phyloP scores from a whole-genome alignment of 1,140 invertebrate genomes.

The Drosophila serrata region DNA sequence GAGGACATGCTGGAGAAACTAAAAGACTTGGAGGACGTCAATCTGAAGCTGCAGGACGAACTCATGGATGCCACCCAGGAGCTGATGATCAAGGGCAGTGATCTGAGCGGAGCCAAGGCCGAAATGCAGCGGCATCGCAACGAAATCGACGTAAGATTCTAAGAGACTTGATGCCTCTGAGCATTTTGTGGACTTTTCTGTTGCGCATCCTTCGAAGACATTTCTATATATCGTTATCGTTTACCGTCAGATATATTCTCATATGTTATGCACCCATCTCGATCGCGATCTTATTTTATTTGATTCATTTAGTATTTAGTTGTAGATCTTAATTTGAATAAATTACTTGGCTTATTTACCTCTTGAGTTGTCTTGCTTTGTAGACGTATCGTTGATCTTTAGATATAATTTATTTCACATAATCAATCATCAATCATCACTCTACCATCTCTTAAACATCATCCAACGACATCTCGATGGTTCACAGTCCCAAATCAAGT shows the following conservation, averaged over 20 bases:
- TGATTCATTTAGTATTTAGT: slow-evolving; percentile 54
- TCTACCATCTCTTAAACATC: slow-evolving; percentile 36
- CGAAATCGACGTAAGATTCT: slow-evolving; percentile 86
- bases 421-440: slow-evolving; percentile 45
- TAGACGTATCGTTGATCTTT: slow-evolving; percentile 14
- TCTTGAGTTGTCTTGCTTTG: slow-evolving; percentile 31
- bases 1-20: slow-evolving; percentile 86
- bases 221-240: slow-evolving; percentile 76
- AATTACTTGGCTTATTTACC: slow-evolving; percentile 54
- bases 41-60: slow-evolving; percentile 86
- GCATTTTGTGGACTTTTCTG: slow-evolving; percentile 41
- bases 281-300: slow-evolving; percentile 51
- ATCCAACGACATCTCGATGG: slow-evolving; percentile 60
- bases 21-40: slow-evolving; percentile 86
- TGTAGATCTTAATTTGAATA: slow-evolving; percentile 49
- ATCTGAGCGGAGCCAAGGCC: slow-evolving; percentile 86
- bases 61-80: slow-evolving; percentile 86
- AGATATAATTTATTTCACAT: slow-evolving; percentile 34
- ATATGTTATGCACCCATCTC: slow-evolving; percentile 61
- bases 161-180: slow-evolving; percentile 48
- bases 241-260: slow-evolving; percentile 65
- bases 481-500: slow-evolving; percentile 76
- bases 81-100: slow-evolving; percentile 86
- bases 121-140: slow-evolving; percentile 86
- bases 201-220: slow-evolving; percentile 78